phyloP scores from a whole-genome alignment of 2,888 invertebrate species.

The Sminthurides aquaticus region DNA sequence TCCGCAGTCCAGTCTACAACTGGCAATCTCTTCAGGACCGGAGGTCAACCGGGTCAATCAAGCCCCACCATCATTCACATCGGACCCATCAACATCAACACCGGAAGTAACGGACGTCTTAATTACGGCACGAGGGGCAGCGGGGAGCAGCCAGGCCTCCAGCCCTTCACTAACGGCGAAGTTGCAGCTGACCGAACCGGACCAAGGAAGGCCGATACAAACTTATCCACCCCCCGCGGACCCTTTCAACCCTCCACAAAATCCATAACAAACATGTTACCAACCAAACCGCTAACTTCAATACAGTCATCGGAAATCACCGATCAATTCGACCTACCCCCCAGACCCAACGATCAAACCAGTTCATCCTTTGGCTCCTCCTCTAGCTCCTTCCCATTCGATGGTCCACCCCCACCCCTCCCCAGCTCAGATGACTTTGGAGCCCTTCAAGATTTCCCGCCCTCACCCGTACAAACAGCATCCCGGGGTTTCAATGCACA shows the following conservation, averaged over 20 bases:
- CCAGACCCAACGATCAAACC: no score
- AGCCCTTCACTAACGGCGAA: neutral
- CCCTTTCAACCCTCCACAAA: neutral
- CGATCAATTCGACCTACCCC: no score
- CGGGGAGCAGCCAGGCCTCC: neutral
- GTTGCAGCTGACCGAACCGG: neutral
- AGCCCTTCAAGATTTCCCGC: conserved; percentile 5
- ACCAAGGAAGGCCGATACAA: neutral
- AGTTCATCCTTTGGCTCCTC: no score
- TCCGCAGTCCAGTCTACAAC: neutral
- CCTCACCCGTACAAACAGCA: conserved; percentile 1
- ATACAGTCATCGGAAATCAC: no score
- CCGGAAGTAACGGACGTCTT: neutral
- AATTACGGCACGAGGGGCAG: neutral
- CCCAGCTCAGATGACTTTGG: neutral
- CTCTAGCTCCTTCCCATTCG: no score
- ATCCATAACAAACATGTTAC: neutral
- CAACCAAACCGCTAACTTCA: no score
- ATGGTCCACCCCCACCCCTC: neutral
- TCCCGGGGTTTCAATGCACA: neutral
- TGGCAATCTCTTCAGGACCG: neutral
- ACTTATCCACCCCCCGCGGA: neutral
- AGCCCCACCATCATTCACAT: neutral
- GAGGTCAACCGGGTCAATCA: neutral
- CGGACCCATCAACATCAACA: neutral